Base-by-base conservation (phyloP, 2,888 invertebrate species). In the Dicycla oo region DNA sequence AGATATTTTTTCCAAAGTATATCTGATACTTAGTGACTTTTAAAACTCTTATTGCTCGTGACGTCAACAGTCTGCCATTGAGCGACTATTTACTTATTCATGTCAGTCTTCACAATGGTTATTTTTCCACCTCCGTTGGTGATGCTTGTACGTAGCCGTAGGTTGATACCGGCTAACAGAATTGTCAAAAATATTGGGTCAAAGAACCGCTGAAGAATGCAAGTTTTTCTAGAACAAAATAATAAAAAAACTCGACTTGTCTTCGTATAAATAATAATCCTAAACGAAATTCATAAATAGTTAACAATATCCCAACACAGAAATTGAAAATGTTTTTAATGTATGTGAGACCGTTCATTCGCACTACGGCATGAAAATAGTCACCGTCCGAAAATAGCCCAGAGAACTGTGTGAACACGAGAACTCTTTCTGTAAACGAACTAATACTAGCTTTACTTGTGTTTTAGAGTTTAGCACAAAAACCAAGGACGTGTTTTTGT, bases 361-460 rank as follows among this genome's bases (percentile, higher is more conserved):
- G 79, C 67, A 73, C 72, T 68, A 43, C 53, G 20, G 23, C n/a
- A 71, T 77, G 63, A 73, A 86, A 83, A 84, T 83, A 84, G 84
- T 61, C 73, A 43, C 47, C 18, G 56, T 26, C 66, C 63, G 2
- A 57, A 83, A 84, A 86, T 84, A 84, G 77, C 51, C 15, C 64
- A 20, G 63, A 43, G 49, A 58, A 68, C 60, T 71, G 61, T 66
- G 81, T 56, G 80, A 76, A 80, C 61, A 71, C 49, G 69, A 61
- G 70, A 76, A 73, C 77, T 69, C n/a, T 75, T 72, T 72, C 57
- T 56, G 63, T 70, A 20, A 23, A 30, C 45, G 38, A 72, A 77
- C 51, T 63, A 43, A 53, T 62, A 66, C 13, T 11, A 54, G 57
- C 40, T 54, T 11, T 51, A 66, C 61, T 57, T 69, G n/a, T 64